Percentiles rank a stretch among this genome's conserved stretches.
phyloP scores from a whole-genome alignment of 2,888 invertebrate genomes.

The Drosophila leonis region DNA sequence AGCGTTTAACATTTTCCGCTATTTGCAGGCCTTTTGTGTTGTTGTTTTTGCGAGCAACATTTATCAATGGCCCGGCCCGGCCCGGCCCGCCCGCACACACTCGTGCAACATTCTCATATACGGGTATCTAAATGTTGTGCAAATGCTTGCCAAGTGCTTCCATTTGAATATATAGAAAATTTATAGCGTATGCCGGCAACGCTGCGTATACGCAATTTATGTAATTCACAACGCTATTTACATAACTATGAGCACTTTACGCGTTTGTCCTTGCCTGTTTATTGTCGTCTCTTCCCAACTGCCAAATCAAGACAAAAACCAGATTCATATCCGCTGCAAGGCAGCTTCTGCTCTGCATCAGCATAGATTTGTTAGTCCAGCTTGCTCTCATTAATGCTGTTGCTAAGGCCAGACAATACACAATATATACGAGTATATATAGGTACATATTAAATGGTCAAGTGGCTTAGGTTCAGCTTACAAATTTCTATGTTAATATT shows the following conservation, averaged over 20 bases:
- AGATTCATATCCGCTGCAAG: background rate
- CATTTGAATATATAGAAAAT: slow-evolving; percentile 68
- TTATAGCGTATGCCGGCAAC: slow-evolving; percentile 64
- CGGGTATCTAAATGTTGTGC: slow-evolving; percentile 75
- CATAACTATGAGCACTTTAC: slow-evolving; percentile 66
- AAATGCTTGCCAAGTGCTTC: slow-evolving; percentile 59
- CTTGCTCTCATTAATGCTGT: background rate
- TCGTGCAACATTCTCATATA: slow-evolving; percentile 21
- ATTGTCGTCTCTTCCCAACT: slow-evolving; percentile 19
- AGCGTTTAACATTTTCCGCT: slow-evolving; percentile 80
- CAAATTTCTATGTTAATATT: background rate
- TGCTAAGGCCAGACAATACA: background rate
- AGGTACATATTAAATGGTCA: background rate
- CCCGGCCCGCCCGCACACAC: too few species aligned
- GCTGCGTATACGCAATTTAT: slow-evolving; percentile 78
- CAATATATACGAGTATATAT: background rate
- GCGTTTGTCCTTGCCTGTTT: slow-evolving; percentile 37
- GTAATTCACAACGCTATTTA: slow-evolving; percentile 77
- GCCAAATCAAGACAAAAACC: slow-evolving; percentile 2
- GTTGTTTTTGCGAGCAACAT: slow-evolving; percentile 45
- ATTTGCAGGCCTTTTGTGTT: slow-evolving; percentile 76
- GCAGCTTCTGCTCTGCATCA: background rate
- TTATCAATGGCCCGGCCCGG: slow-evolving; percentile 57
- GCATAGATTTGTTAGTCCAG: background rate
- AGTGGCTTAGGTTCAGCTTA: background rate